phyloP scores from a whole-genome alignment of 2,888 invertebrate genomes.

The Brenthis hecate region DNA sequence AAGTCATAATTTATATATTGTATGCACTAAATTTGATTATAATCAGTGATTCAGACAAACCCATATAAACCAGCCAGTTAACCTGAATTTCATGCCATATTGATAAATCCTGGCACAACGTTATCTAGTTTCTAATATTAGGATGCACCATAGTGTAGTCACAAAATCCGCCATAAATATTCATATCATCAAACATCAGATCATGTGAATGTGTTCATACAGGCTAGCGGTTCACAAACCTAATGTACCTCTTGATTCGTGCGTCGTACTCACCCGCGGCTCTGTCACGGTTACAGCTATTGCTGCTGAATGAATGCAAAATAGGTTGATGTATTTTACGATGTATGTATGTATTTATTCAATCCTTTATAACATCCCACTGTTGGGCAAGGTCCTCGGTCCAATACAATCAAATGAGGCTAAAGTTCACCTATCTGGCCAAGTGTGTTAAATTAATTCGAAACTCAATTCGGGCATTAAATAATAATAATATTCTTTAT shows the following conservation, averaged over 20 bases:
- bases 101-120: background rate
- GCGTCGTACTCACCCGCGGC: conserved; percentile 1
- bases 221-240: conserved; percentile 16
- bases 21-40: too few species aligned
- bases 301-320: conserved; percentile 1
- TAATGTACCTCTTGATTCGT: conserved; percentile 14
- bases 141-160: background rate
- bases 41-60: too few species aligned
- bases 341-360: too few species aligned
- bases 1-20: too few species aligned
- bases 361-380: too few species aligned
- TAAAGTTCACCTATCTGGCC: too few species aligned
- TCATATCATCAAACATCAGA: conserved; percentile 18
- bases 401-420: too few species aligned
- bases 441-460: too few species aligned
- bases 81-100: background rate
- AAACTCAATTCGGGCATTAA: too few species aligned
- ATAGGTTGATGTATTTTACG: background rate
- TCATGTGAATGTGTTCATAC: conserved; percentile 14
- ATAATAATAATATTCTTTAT: too few species aligned
- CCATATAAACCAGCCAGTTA: too few species aligned
- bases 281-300: background rate
- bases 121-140: background rate
- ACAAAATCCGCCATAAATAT: conserved; percentile 8
- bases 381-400: too few species aligned